Conservation (phyloP, 2,113 vertebrate genomes). For the Nothoprocta perdicaria region DNA sequence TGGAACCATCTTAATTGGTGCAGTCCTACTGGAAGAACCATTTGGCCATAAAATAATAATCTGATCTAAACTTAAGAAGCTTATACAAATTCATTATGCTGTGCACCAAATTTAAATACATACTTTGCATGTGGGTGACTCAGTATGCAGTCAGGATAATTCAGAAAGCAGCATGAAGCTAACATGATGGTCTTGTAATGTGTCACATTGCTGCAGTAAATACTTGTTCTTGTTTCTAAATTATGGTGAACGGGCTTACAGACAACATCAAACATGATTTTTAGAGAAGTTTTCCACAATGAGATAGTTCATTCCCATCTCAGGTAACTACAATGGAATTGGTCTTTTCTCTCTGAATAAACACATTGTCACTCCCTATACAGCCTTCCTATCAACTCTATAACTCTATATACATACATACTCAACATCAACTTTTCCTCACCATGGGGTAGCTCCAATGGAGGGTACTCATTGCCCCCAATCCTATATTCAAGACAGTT, state of each 20-base stretch:
- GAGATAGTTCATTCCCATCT: background rate
- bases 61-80: background rate
- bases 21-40: background rate
- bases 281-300: background rate
- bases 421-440: background rate
- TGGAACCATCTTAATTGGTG: background rate
- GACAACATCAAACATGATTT: background rate
- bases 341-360: background rate
- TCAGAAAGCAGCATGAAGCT: background rate
- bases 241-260: background rate
- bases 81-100: background rate
- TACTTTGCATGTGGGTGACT: background rate
- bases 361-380: background rate
- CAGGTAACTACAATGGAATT: background rate
- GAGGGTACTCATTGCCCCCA: background rate
- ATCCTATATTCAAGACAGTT: background rate
- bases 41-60: background rate
- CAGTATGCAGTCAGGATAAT: background rate
- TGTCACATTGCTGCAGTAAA: background rate
- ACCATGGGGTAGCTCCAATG: background rate
- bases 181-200: background rate
- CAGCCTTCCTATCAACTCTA: too few relatives aligned
- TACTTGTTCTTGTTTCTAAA: background rate
- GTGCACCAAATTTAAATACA: background rate
- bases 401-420: too few relatives aligned